These are phyloP conservation scores for Tachyglossus aculeatus DNA, from an alignment of 2,797 vertebrate genomes.

Conservation along the genomic window DNA sequence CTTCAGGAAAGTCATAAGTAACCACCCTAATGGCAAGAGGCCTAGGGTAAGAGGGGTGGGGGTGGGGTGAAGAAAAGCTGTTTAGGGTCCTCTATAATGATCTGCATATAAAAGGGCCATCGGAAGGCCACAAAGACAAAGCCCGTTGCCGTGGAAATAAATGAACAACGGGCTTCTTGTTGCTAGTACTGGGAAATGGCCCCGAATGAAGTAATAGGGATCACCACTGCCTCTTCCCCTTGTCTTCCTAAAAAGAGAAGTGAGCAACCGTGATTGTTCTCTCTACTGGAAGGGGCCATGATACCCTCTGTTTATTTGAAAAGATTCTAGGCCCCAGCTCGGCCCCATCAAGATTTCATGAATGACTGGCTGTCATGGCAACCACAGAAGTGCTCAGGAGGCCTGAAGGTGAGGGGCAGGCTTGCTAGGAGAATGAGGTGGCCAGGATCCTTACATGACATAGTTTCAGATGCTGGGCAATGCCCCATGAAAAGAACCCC, in stretches of 20 bases:
- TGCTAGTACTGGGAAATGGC: constrained; percentile 11
- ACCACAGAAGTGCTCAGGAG: neutral
- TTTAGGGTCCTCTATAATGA: constrained; percentile 14
- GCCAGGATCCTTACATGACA: neutral
- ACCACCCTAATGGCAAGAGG: too few relatives aligned
- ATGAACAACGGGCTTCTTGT: neutral
- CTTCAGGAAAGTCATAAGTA: too few relatives aligned
- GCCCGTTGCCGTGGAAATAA: constrained; percentile 47
- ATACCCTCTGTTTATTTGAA: neutral
- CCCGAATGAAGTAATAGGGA: constrained; percentile 20
- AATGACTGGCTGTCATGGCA: constrained; percentile 6
- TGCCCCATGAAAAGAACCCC: too few relatives aligned
- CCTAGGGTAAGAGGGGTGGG: neutral
- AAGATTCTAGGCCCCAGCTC: neutral
- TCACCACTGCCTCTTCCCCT: constrained; percentile 21
- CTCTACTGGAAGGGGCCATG: neutral
- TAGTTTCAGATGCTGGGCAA: too few relatives aligned
- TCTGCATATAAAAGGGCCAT: constrained; percentile 7
- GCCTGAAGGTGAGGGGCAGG: constrained; percentile 9
- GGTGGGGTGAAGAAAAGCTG: neutral
- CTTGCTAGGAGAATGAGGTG: neutral
- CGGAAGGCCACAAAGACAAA: constrained; percentile 18
- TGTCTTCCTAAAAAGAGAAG: constrained; percentile 2
- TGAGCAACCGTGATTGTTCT: neutral
- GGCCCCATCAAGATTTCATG: neutral